Conservation (phyloP, 2,797 vertebrate genomes). For the Xenops minutus region DNA sequence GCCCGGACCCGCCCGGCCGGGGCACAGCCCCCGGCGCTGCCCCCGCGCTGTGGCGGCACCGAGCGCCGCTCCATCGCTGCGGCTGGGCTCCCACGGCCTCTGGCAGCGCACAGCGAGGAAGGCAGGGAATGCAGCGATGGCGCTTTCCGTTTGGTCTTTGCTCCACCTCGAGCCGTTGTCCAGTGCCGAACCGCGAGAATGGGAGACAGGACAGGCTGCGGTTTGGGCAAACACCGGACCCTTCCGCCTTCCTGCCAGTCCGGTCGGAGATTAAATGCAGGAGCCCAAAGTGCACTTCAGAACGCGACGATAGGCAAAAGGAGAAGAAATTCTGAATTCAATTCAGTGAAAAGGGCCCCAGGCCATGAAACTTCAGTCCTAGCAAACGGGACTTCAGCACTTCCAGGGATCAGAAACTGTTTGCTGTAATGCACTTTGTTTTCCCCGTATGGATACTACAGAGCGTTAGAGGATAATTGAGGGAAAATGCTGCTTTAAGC, state of each 20-base stretch:
- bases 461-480: neutral
- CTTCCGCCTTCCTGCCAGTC: rapidly evolving
- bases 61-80: rapidly evolving
- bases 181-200: rapidly evolving
- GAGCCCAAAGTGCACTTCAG: neutral
- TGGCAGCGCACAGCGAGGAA: rapidly evolving
- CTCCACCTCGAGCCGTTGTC: neutral
- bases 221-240: rapidly evolving
- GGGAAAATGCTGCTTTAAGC: neutral
- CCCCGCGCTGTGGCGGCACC: too few species aligned
- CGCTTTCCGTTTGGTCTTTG: neutral
- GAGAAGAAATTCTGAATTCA: neutral
- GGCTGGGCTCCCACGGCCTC: rapidly evolving
- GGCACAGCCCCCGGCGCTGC: too few species aligned
- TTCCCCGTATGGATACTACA: neutral
- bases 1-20: neutral
- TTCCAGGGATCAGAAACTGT: neutral
- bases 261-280: rapidly evolving
- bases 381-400: neutral
- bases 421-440: neutral
- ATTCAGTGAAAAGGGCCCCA: neutral
- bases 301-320: rapidly evolving
- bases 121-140: rapidly evolving
- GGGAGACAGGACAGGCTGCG: rapidly evolving
- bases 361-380: neutral